These are phyloP conservation scores for Apamea epomidion DNA, from an alignment of 2,888 invertebrate genomes.

Conservation along the genomic window DNA sequence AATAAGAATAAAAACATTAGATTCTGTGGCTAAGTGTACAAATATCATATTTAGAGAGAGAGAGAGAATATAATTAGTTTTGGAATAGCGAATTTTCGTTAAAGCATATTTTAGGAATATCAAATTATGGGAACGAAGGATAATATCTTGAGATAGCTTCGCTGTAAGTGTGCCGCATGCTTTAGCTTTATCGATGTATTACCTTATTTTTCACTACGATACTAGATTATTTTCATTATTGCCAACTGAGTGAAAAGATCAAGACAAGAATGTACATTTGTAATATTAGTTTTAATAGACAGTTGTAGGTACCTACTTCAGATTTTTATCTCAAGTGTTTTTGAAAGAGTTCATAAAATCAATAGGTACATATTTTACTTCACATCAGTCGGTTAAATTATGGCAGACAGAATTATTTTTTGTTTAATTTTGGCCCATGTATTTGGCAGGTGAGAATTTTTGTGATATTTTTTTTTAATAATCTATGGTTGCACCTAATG, in stretches of 20 bases:
- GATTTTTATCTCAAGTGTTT: slow-evolving; percentile 11
- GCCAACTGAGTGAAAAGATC: neutral
- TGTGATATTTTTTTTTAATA: neutral
- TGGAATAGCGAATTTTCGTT: neutral
- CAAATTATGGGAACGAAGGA: neutral
- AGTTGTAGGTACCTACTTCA: neutral
- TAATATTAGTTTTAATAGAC: neutral
- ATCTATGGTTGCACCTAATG: too few relatives aligned
- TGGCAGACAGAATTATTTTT: slow-evolving; percentile 4
- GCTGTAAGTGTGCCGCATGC: neutral
- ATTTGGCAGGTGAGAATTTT: slow-evolving; percentile 32
- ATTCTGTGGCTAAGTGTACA: neutral
- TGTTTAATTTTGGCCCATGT: slow-evolving; percentile 14
- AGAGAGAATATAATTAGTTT: neutral
- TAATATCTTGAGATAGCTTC: neutral
- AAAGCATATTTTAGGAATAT: neutral
- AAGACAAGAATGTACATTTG: neutral
- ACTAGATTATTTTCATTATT: neutral
- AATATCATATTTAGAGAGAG: neutral
- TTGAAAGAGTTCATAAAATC: neutral
- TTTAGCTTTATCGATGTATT: neutral
- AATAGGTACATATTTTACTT: neutral
- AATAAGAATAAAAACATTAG: neutral
- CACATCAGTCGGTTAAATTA: neutral
- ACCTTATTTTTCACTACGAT: neutral